phyloP scores from a whole-genome alignment of 1,140 invertebrate genomes.

The Lucilia sericata region DNA sequence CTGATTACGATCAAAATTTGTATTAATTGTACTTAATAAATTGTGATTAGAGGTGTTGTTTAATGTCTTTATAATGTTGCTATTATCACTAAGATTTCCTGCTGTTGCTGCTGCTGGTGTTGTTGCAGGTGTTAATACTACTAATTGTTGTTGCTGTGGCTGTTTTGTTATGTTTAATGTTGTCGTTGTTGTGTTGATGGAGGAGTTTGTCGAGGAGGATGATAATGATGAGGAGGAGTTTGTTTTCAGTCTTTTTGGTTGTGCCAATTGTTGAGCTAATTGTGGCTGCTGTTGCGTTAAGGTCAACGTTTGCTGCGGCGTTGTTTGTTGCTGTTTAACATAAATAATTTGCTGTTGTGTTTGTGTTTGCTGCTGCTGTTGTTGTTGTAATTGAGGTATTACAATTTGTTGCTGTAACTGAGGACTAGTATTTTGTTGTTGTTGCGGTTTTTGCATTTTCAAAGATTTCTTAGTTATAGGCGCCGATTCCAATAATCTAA shows the following conservation, averaged over 20 bases:
- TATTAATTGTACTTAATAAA: constrained; percentile 23
- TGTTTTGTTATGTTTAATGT: constrained; percentile 21
- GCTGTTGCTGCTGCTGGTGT: constrained; percentile 44
- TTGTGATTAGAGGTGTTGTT: constrained; percentile 24
- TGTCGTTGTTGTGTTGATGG: neutral
- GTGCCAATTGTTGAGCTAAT: constrained; percentile 54
- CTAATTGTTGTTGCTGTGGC: constrained; percentile 55
- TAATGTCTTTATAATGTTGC: constrained; percentile 31
- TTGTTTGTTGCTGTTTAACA: constrained; percentile 45
- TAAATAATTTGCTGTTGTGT: constrained; percentile 60
- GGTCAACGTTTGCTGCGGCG: neutral
- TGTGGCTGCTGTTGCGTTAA: constrained; percentile 31
- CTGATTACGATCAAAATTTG: neutral
- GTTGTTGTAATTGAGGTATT: constrained; percentile 57
- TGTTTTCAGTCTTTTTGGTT: constrained; percentile 66
- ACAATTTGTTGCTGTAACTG: constrained; percentile 49
- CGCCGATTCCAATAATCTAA: constrained; percentile 65
- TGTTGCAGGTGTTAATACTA: constrained; percentile 55
- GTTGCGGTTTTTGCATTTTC: neutral
- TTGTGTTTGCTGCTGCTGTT: constrained; percentile 58
- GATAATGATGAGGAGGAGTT: constrained; percentile 49
- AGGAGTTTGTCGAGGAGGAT: neutral
- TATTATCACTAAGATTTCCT: constrained; percentile 13
- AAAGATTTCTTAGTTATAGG: constrained; percentile 55
- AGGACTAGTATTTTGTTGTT: constrained; percentile 33